phyloP scores from a whole-genome alignment of 2,113 vertebrate genomes.

The Ia io region DNA sequence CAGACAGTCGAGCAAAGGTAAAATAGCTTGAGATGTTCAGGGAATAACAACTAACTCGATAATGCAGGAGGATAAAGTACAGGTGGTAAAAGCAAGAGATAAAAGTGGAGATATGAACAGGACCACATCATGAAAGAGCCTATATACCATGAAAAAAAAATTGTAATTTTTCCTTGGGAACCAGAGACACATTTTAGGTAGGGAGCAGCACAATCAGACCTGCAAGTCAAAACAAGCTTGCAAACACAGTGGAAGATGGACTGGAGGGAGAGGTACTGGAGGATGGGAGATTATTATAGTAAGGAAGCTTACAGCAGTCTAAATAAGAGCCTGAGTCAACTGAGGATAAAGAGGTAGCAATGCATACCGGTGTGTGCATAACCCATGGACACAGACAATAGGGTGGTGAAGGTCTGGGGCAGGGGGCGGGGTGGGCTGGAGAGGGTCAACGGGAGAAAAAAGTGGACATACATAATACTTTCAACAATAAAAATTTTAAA shows the following conservation, averaged over 20 bases:
- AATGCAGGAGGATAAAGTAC: background rate
- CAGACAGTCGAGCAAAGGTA: conserved; percentile 2
- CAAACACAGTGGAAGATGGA: background rate
- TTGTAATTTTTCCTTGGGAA: background rate
- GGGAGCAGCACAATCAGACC: background rate
- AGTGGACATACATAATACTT: too few relatives aligned
- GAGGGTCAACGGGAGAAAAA: too few relatives aligned
- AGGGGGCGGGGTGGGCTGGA: too few relatives aligned
- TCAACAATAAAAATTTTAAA: too few relatives aligned
- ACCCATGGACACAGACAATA: too few relatives aligned
- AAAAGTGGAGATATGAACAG: background rate
- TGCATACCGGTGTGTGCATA: background rate
- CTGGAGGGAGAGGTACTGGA: background rate
- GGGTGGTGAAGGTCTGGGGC: too few relatives aligned
- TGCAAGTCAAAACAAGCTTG: conserved; percentile 38
- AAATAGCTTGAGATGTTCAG: background rate
- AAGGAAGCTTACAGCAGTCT: background rate
- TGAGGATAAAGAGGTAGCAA: background rate
- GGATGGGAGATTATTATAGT: background rate
- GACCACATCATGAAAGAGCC: background rate
- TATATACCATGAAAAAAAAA: background rate
- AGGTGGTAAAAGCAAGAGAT: background rate
- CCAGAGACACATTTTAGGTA: background rate
- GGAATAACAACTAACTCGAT: background rate
- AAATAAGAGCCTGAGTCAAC: background rate